Evolutionary conservation across 2,113 vertebrate species (phyloP).

Genomic region (Gnathonemus echidnorhynchus): DNA sequence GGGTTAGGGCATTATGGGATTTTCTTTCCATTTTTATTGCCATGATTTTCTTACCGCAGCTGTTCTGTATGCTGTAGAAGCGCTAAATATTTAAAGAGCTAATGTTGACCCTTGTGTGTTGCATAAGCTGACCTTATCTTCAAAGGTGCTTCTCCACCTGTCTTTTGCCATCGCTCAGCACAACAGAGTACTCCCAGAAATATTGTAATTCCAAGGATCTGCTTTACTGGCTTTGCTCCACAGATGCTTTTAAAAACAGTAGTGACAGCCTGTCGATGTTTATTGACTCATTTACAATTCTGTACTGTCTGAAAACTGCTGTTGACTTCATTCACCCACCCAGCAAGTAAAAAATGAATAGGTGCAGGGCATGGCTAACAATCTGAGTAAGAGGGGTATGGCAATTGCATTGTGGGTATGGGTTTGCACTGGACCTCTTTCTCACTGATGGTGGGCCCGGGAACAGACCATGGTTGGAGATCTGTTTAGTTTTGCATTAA

Average conservation of each 20-base stretch:
- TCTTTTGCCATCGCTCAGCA: background rate
- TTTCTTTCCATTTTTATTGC: background rate
- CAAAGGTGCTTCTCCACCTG: background rate
- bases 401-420: background rate
- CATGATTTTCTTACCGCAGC: conserved; percentile 15
- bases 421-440: background rate
- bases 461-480: background rate
- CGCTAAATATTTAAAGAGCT: conserved; percentile 10
- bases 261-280: background rate
- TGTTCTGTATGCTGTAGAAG: background rate
- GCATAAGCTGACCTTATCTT: background rate
- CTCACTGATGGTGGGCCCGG: background rate
- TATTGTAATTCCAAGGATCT: conserved; percentile 1
- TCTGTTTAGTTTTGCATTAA: background rate
- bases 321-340: background rate
- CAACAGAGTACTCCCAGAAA: background rate
- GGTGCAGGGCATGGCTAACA: background rate
- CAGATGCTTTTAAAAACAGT: background rate
- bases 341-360: background rate
- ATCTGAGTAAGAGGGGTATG: background rate
- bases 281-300: background rate
- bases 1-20: background rate
- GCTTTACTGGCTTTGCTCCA: conserved; percentile 13
- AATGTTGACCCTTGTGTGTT: background rate
- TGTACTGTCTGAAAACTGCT: background rate